Evolutionary conservation across 2,888 invertebrate genomes (phyloP).

Genomic region (Megastigmus dorsalis): DNA sequence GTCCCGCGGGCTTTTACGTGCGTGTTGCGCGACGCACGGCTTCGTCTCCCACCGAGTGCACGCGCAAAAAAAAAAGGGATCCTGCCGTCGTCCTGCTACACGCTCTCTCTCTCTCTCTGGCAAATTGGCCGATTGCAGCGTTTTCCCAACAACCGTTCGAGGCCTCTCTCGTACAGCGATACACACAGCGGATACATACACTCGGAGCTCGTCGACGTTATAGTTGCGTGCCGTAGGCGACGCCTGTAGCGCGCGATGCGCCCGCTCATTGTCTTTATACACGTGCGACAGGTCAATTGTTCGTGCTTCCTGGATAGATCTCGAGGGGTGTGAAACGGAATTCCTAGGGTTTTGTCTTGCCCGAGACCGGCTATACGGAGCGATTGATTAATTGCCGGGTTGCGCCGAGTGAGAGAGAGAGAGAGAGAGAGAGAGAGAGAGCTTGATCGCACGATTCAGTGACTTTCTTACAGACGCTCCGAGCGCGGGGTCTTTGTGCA

Average conservation of each 20-base stretch:
- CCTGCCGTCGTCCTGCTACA: too few species aligned
- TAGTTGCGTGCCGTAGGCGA: constrained; percentile 19
- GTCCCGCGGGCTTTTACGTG: too few species aligned
- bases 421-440: constrained; percentile 26
- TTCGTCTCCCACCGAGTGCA: too few species aligned
- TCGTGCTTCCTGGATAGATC: constrained; percentile 67
- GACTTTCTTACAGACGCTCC: neutral
- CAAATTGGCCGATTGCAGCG: constrained; percentile 1
- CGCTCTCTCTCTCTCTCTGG: too few species aligned
- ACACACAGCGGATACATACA: too few species aligned
- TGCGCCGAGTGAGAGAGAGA: constrained; percentile 16
- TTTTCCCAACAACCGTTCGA: too few species aligned
- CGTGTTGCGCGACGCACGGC: too few species aligned
- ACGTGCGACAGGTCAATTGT: constrained; percentile 71
- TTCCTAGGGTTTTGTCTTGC: too few species aligned
- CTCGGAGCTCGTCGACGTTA: neutral
- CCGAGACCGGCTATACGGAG: neutral
- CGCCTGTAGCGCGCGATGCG: neutral
- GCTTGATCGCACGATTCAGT: neutral
- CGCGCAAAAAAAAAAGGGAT: too few species aligned
- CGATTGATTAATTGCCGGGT: constrained; percentile 48
- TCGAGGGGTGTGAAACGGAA: constrained; percentile 49
- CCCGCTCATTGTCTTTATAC: constrained; percentile 9
- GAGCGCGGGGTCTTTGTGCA: neutral
- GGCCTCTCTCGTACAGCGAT: too few species aligned